Conservation (phyloP, 30 jellyfish, hydroid and myxozoan genomes). For the Hydractinia symbiolongicarpus region DNA sequence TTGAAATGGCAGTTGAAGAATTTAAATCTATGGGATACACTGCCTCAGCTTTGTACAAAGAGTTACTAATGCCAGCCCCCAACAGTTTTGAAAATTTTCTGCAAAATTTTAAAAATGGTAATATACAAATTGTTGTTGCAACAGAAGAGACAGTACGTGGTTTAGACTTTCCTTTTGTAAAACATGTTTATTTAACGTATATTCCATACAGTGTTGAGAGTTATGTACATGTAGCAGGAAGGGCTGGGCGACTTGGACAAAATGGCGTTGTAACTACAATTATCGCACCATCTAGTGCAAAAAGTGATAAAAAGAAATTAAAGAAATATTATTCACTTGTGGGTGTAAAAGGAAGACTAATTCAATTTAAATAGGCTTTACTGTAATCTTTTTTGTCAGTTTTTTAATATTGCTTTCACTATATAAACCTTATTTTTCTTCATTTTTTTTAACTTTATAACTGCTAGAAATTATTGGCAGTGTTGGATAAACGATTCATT, state of each 20-base stretch:
- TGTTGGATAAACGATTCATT: too few species aligned
- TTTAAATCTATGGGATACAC: conserved; percentile 37
- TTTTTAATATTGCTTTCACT: too few species aligned
- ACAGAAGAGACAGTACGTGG: conserved; percentile 96
- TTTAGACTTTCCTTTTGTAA: conserved; percentile 74
- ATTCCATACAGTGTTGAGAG: conserved; percentile 73
- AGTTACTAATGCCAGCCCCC: conserved; percentile 46
- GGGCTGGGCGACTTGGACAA: conserved; percentile 83
- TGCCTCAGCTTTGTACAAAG: conserved; percentile 62
- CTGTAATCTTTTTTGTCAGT: not conserved
- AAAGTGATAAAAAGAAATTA: conserved; percentile 11
- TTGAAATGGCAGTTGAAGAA: conserved; percentile 41
- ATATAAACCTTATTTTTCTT: too few species aligned
- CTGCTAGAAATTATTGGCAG: too few species aligned
- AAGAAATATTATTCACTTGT: conserved; percentile 3
- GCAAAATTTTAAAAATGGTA: conserved; percentile 69
- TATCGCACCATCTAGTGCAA: conserved; percentile 39
- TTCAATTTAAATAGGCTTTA: not conserved
- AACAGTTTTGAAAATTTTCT: conserved; percentile 34
- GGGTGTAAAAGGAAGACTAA: conserved; percentile 24
- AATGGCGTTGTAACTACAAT: conserved; percentile 63
- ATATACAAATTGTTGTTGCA: conserved; percentile 68
- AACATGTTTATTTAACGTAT: conserved; percentile 46
- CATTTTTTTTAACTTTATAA: too few species aligned
- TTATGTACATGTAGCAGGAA: conserved; percentile 90